Percentiles rank a stretch among this genome's conserved stretches.
phyloP scores from a whole-genome alignment of 2,113 vertebrate species.

The Microcebus lehilahytsara region DNA sequence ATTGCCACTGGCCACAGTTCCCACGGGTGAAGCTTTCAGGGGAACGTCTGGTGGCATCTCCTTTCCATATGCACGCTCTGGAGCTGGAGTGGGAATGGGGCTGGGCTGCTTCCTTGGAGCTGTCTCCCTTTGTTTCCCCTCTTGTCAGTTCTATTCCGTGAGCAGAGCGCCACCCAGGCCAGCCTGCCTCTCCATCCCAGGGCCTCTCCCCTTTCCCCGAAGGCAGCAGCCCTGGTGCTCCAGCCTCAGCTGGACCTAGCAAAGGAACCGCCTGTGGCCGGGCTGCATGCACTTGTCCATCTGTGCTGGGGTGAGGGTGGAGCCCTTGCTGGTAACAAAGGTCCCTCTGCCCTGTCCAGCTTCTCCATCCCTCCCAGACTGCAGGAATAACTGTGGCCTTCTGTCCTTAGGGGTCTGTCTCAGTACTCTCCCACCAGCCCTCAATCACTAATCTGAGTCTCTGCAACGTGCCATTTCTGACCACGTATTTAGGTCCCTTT shows the following conservation, averaged over 20 bases:
- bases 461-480: not conserved
- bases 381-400: too few species aligned
- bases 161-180: not conserved
- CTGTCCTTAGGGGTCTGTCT: not conserved
- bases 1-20: not conserved
- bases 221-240: not conserved
- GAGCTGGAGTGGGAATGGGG: not conserved
- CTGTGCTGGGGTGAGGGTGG: not conserved
- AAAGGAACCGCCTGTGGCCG: not conserved
- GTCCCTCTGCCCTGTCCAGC: not conserved
- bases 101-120: not conserved
- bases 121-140: not conserved
- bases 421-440: not conserved
- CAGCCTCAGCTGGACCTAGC: not conserved
- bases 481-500: not conserved
- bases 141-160: not conserved
- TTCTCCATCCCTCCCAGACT: too few species aligned
- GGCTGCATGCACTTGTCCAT: not conserved
- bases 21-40: not conserved
- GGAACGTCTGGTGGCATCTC: not conserved
- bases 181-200: not conserved
- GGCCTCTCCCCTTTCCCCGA: not conserved
- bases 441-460: not conserved
- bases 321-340: not conserved
- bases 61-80: not conserved